Conservation (phyloP, 2,797 vertebrate species). For the Telmatherina bonti region DNA sequence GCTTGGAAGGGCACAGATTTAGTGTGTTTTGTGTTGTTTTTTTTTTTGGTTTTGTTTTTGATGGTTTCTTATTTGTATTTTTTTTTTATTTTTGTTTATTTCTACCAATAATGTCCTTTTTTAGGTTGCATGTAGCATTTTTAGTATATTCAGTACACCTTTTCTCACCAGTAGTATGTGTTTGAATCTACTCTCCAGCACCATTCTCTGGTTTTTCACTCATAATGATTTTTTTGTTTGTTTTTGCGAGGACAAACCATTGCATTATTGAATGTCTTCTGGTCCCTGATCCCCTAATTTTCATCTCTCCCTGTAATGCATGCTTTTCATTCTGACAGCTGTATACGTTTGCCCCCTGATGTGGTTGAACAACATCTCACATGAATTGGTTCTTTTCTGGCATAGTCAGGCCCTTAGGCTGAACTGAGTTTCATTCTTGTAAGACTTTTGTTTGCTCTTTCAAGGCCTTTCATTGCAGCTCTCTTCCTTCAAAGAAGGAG, state of each 20-base stretch:
- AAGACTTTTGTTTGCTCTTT: constrained; percentile 30
- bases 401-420: constrained; percentile 2
- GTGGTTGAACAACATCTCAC: constrained; percentile 9
- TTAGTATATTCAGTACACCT: background rate
- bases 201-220: background rate
- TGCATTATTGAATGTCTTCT: background rate
- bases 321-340: constrained; percentile 8
- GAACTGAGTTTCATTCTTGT: constrained; percentile 32
- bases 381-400: constrained; percentile 12
- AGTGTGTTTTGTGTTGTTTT: too few species aligned
- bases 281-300: background rate
- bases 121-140: background rate
- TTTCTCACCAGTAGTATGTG: background rate
- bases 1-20: too few species aligned
- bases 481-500: constrained; percentile 14
- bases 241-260: constrained; percentile 8
- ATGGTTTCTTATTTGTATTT: too few species aligned
- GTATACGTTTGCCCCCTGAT: constrained; percentile 5
- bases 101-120: background rate
- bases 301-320: background rate
- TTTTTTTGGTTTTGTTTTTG: too few species aligned
- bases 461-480: constrained; percentile 13
- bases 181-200: background rate
- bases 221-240: background rate
- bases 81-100: too few species aligned